Conservation (phyloP, 2,113 vertebrate genomes). For the Cottus gobio region DNA sequence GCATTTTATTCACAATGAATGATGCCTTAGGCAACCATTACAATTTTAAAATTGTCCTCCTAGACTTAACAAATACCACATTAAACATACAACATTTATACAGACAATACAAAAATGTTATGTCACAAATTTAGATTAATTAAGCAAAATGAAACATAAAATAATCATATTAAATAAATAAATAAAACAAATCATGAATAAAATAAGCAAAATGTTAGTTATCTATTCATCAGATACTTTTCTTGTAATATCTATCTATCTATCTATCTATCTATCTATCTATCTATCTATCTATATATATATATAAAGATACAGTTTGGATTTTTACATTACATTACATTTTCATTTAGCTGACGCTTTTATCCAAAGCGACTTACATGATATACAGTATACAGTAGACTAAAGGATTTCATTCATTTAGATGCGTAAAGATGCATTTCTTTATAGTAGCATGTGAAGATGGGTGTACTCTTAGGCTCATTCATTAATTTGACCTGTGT, state of each 20-base stretch:
- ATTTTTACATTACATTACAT: no score
- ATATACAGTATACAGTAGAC: no score
- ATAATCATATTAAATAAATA: no score
- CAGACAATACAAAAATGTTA: not conserved
- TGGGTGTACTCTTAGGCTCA: not conserved
- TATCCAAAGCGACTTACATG: no score
- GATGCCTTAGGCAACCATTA: no score
- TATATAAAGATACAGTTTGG: not conserved
- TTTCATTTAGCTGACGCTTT: no score
- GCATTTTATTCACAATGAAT: not conserved
- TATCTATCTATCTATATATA: not conserved
- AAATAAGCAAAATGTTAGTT: not conserved
- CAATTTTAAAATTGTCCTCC: not conserved
- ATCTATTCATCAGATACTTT: not conserved
- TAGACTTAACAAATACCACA: not conserved
- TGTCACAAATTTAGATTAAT: no score
- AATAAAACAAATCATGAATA: no score
- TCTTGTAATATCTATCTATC: not conserved
- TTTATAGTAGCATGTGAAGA: not conserved
- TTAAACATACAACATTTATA: not conserved
- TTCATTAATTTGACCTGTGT: not conserved
- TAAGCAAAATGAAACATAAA: no score
- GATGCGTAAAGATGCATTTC: not conserved
- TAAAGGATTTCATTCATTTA: not conserved
- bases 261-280: no score